Evolutionary conservation across 2,113 vertebrate genomes (phyloP), one percentile per base, ranked within the genome.

Genomic region (Gambusia holbrooki): DNA sequence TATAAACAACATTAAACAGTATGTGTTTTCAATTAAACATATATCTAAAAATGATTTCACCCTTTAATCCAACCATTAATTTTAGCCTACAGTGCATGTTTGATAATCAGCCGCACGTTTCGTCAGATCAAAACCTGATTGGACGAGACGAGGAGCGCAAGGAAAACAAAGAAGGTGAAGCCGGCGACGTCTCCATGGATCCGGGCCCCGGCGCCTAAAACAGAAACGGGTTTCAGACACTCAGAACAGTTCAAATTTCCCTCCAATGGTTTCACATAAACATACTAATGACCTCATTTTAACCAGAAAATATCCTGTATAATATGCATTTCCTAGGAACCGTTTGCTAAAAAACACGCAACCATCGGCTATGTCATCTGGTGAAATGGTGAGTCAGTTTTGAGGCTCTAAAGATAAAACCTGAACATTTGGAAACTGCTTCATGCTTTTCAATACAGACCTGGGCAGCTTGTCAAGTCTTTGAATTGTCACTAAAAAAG

Each of bases 121-220:
- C 37, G 62, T 90, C 60, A 90, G 7, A 67, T 40, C 1, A 72
- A 0, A 7, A 66, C 2, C 25, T 83, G 69, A 74, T 77, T 86
- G 63, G 85, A 79, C 1, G 73, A 33, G 54, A 85, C 3, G 71
- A 90, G 63, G 63, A 91, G 54, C 3, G n/a, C 9, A 0, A 90
- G 62, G 66, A 90, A 35, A 37, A 82, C 14, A 0, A 91, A 69
- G 65, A 86, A 40, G 60, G 82, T 81, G 29, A 87, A 30, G 63
- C 83, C 40, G 0, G 51, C 51, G 10, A 15, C 3, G 3, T 87
- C 73, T 33, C 87, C 66, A 40, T 37, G 78, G 73, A 82, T 42
- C 13, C 2, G 79, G 11, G 5, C 22, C 0, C 80, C 80, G 0
- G 62, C 40, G 28, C 63, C 90, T 91, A 12, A 60, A 79, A 80